Evolutionary conservation across 2,797 vertebrate genomes (phyloP), one percentile per base, ranked within the genome.

Genomic region (Zalophus californianus): DNA sequence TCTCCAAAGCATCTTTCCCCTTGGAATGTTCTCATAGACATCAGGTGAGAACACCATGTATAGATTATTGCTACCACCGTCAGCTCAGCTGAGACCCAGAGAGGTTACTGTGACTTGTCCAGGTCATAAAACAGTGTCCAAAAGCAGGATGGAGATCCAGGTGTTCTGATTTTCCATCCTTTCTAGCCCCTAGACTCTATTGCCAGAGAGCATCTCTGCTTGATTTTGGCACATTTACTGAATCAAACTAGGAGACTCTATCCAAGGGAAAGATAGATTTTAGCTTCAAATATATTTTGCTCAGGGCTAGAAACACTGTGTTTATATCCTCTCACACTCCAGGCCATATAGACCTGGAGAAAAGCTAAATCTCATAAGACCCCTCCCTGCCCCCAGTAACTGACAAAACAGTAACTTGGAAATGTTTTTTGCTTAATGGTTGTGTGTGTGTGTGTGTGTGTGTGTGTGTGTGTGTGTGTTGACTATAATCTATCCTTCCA

Each of bases 321-420:
- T 86, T 35, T 84, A 21, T 38, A 44, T 64, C 18, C 60, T 29
- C 41, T 83, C 52, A 44, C 18, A 32, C 29, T 70, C 29, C 54
- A 62, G 23, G 14, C 44, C 64, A 78, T 29, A 21, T 35, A 44
- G 14, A 41, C 29, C 66, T 41, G 10, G 41, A 68, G 68, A 80
- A 86, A 52, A 52, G 16, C n/a, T 72, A n/a, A 79, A n/a, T 64
- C 66, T 78, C 60, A 73, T 73, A 23, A 78, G 38, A 80, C 21
- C 4, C 3, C 0, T 27, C 87, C n/a, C 29, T 21, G 56, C 15
- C 23, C 29, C 48, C 38, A 79, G n/a, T 38, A 94, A 41, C 60
- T 89, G 50, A 79, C 38, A 73, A 89, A 97, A 91, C 18, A 89
- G n/a, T 96, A 75, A 92, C 72, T 60, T 90, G 54, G 48, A 96